Base-by-base conservation (phyloP, 2,888 invertebrate genomes). In the Mythimna vitellina region DNA sequence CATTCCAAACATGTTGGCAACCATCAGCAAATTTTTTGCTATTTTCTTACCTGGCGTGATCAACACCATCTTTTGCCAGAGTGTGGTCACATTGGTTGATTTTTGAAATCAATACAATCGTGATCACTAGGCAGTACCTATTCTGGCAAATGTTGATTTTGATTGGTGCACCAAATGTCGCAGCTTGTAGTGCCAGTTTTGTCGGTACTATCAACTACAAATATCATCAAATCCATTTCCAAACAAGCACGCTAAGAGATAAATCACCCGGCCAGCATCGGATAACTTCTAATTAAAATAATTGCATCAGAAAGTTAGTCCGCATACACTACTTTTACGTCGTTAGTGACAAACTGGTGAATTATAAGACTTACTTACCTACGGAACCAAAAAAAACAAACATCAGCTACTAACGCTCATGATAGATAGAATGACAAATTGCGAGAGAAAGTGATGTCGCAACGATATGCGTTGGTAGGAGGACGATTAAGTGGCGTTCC, bases 371-470 rank as follows among this genome's bases (percentile, higher is more conserved):
- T 63, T n/a, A 70, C 71, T 81, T 82, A 78, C 49, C 54, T 58
- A 65, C 58, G 71, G 70, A 78, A 83, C 81, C 76, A 81, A 83
- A 86, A 81, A 81, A 73, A 81, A 80, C 80, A 83, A 80, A 84
- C 54, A 76, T 72, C 68, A 76, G 35, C 51, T 57, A 73, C 60
- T 85, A 72, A 72, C 63, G 71, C 49, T 70, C 76, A 77, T 83
- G 79, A 84, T 84, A 80, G 79, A 75, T 80, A 72, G 84, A 87
- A 85, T 88, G 88, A 89, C 87, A 89, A 91, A 90, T 89, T 86
- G 91, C 86, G 74, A 86, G 95, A 92, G 95, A 95, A 95, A 95
- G 95, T 93, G 91, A 92, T 94, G 93, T 94, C 91, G 94, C 93
- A 93, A 95, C 85, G 84, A 85, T 82, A 84, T 83, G 84, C 75